Conservation (phyloP, 2,797 vertebrate genomes). For the Apogon talboti region DNA sequence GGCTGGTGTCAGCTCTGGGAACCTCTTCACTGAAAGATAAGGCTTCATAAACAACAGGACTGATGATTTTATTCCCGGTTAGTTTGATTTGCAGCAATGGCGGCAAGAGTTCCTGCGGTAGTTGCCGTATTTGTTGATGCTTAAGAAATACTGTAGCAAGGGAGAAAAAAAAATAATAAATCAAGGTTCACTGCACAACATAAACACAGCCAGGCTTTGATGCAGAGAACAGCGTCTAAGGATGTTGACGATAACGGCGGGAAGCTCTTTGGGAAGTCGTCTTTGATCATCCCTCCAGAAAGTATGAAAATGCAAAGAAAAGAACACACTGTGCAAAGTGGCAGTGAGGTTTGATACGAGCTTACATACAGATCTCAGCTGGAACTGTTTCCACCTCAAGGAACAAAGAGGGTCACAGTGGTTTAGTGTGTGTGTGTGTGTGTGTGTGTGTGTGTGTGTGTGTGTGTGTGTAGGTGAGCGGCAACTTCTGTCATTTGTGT, state of each 20-base stretch:
- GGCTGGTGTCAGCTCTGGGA: no score
- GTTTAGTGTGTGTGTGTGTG: no score
- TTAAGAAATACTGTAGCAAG: slow-evolving; percentile 33
- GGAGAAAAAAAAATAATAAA: slow-evolving; percentile 46
- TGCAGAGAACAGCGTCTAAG: slow-evolving; percentile 36
- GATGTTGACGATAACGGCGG: slow-evolving; percentile 43
- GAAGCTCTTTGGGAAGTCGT: slow-evolving; percentile 39
- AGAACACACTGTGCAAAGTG: slow-evolving; percentile 24
- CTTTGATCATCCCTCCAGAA: slow-evolving; percentile 62
- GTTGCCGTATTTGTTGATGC: slow-evolving; percentile 34
- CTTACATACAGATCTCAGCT: slow-evolving; percentile 7
- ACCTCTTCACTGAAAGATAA: slow-evolving; percentile 1
- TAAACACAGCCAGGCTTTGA: slow-evolving; percentile 47
- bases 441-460: no score
- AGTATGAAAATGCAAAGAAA: slow-evolving; percentile 12
- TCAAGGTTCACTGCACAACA: slow-evolving; percentile 28
- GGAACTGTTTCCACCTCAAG: slow-evolving; percentile 37
- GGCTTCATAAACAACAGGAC: not conserved
- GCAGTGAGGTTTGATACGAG: slow-evolving; percentile 38
- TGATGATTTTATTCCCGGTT: slow-evolving; percentile 5
- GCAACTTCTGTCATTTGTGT: slow-evolving; percentile 8
- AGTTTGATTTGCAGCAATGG: not conserved
- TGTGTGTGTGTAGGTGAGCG: slow-evolving; percentile 18
- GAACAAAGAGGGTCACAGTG: slow-evolving; percentile 28
- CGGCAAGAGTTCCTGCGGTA: slow-evolving; percentile 1